phyloP scores from a whole-genome alignment of 1,140 invertebrate genomes.

The Nilaparvata lugens region DNA sequence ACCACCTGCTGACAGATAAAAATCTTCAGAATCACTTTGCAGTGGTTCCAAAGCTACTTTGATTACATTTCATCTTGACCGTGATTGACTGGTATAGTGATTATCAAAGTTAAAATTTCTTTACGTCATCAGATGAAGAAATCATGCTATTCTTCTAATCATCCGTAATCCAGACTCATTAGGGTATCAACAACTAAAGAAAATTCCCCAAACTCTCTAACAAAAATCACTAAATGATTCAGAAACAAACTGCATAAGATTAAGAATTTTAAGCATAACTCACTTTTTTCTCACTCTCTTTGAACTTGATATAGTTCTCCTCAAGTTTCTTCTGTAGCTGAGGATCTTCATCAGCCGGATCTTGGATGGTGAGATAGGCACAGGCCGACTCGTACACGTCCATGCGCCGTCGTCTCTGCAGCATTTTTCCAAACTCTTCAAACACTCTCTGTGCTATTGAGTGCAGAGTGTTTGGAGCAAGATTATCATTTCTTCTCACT shows the following conservation, averaged over 20 bases:
- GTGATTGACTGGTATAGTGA: too few relatives aligned
- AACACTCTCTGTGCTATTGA: conserved; percentile 43
- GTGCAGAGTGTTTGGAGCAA: conserved; percentile 31
- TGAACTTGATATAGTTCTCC: neutral
- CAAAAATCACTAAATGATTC: neutral
- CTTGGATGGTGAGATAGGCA: conserved; percentile 35
- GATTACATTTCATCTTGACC: too few relatives aligned
- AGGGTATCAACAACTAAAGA: too few relatives aligned
- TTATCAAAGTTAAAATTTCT: too few relatives aligned
- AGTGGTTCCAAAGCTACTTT: too few relatives aligned
- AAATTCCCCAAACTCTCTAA: neutral
- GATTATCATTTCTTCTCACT: conserved; percentile 34
- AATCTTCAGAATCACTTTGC: too few relatives aligned
- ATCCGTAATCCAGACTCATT: too few relatives aligned
- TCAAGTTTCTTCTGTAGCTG: conserved; percentile 2
- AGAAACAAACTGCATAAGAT: neutral
- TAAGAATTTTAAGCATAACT: neutral
- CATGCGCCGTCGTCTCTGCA: conserved; percentile 40
- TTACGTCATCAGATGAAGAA: too few relatives aligned
- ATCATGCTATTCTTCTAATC: too few relatives aligned
- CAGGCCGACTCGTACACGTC: conserved; percentile 44
- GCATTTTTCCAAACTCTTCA: conserved; percentile 39
- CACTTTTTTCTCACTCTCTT: conserved; percentile 36
- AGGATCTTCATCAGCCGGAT: conserved; percentile 42
- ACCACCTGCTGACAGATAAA: too few relatives aligned